Conservation (phyloP, 2,113 vertebrate genomes). For the Corythaeola cristata region DNA sequence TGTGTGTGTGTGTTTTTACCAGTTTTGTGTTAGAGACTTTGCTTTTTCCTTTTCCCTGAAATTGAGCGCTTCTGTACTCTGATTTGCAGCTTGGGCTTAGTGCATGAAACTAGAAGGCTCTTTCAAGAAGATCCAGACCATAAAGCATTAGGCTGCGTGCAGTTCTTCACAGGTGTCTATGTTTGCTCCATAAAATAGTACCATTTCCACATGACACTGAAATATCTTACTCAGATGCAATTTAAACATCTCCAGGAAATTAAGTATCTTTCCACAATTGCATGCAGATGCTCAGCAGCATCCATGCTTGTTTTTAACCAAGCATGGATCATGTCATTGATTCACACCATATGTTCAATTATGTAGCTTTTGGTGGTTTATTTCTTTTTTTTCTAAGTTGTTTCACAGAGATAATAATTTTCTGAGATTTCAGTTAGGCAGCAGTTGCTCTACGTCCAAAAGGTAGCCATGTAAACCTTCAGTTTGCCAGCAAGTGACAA, state of each 20-base stretch:
- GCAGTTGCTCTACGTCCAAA: fast-evolving
- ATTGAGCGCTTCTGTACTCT: background rate
- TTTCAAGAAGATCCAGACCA: background rate
- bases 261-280: background rate
- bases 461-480: background rate
- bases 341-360: background rate
- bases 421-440: background rate
- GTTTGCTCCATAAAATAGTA: background rate
- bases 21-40: background rate
- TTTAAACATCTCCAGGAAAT: background rate
- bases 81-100: background rate
- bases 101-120: background rate
- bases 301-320: background rate
- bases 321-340: background rate
- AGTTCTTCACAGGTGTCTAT: background rate
- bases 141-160: background rate
- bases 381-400: background rate
- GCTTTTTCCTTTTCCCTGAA: background rate
- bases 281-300: background rate
- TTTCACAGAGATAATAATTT: background rate
- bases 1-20: background rate
- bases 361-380: background rate
- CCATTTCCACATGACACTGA: background rate
- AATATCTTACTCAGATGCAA: background rate
- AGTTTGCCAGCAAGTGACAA: background rate